Evolutionary conservation across 2,888 invertebrate genomes (phyloP).

Genomic region (Cryptus armator): DNA sequence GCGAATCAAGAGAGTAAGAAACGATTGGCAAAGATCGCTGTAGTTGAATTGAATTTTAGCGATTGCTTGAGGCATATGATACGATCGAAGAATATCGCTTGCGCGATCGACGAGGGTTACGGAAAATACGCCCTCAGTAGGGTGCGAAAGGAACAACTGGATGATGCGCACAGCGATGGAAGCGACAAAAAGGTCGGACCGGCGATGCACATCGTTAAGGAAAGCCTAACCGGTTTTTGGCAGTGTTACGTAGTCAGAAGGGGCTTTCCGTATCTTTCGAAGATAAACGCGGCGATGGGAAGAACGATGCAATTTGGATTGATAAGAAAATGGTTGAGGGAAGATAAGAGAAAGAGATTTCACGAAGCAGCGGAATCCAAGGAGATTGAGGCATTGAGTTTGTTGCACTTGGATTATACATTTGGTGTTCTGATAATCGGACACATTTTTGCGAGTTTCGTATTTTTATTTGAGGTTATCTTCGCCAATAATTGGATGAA

Average conservation of each 20-base stretch:
- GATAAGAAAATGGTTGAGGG: slow-evolving; percentile 55
- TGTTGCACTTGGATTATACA: slow-evolving; percentile 46
- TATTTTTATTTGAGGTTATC: slow-evolving; percentile 33
- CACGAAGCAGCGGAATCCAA: slow-evolving; percentile 6
- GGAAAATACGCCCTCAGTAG: slow-evolving; percentile 47
- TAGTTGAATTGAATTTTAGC: slow-evolving; percentile 57
- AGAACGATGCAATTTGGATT: slow-evolving; percentile 64
- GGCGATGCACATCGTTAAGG: slow-evolving; percentile 63
- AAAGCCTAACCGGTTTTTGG: slow-evolving; percentile 66
- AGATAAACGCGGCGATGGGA: slow-evolving; percentile 42
- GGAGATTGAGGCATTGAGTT: slow-evolving; percentile 1
- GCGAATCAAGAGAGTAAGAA: background rate
- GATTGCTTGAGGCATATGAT: slow-evolving; percentile 50
- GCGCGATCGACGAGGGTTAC: slow-evolving; percentile 59
- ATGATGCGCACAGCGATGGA: background rate
- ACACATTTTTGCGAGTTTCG: slow-evolving; percentile 28
- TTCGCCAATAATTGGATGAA: background rate
- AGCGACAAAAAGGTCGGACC: slow-evolving; percentile 3
- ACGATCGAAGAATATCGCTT: slow-evolving; percentile 55
- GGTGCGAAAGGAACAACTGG: background rate
- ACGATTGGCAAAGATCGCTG: slow-evolving; percentile 21
- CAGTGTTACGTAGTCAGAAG: slow-evolving; percentile 66
- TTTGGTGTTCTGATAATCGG: slow-evolving; percentile 55
- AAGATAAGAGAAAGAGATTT: slow-evolving; percentile 38
- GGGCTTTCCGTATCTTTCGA: slow-evolving; percentile 56